A percentile compares a stretch with the other conserved stretches of the same genome.
These are phyloP conservation scores for Ictalurus punctatus DNA, from an alignment of 2,113 vertebrate genomes.

Conservation along the genomic window DNA sequence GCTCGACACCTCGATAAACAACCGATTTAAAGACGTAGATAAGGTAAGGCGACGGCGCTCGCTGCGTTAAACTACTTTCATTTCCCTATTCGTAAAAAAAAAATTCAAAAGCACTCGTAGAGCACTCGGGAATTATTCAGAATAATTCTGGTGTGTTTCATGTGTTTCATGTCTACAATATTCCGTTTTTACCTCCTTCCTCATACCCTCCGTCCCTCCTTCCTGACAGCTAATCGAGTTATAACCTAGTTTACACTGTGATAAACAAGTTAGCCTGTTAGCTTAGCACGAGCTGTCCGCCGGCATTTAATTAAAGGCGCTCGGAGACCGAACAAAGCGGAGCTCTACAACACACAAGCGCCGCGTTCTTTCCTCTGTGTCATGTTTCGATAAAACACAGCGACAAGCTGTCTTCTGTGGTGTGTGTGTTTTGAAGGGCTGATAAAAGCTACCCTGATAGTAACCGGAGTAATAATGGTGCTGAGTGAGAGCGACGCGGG, in stretches of 20 bases:
- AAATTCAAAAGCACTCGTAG: background rate
- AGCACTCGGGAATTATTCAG: background rate
- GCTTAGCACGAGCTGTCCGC: conserved; percentile 25
- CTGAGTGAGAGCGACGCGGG: conserved; percentile 77
- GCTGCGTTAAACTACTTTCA: background rate
- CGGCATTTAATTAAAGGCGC: conserved; percentile 38
- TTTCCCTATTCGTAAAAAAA: conserved; percentile 36
- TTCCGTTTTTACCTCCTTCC: background rate
- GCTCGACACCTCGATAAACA: conserved; percentile 23
- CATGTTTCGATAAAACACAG: background rate
- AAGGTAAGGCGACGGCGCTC: conserved; percentile 51
- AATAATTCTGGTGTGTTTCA: background rate
- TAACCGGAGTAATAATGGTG: conserved; percentile 70
- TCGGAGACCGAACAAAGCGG: conserved; percentile 8
- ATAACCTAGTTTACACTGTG: background rate
- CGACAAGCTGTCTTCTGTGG: background rate
- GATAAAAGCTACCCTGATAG: background rate
- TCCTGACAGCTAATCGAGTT: background rate
- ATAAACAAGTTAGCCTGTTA: conserved; percentile 42
- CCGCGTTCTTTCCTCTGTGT: background rate
- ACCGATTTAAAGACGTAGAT: conserved; percentile 18
- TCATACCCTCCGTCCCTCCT: background rate
- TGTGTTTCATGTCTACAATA: no score
- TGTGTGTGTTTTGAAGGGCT: background rate
- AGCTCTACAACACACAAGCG: background rate